Conservation (phyloP, 1,140 invertebrate species). For the Magallana gigas region DNA sequence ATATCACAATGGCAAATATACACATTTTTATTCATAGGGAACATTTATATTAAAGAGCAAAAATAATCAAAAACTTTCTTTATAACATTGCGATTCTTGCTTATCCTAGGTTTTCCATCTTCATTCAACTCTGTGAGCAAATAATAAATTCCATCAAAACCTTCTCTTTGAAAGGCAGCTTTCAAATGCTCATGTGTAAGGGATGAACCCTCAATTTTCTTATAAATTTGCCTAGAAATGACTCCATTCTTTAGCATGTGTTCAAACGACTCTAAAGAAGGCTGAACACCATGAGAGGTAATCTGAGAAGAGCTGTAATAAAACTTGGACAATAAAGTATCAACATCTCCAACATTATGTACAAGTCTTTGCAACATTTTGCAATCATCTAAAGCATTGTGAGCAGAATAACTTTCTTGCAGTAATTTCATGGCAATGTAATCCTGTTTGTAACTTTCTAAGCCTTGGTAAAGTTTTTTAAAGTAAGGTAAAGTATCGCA, state of each 20-base stretch:
- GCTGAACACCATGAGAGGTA: not conserved
- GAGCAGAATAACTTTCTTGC: constrained; percentile 17
- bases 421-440: constrained; percentile 10
- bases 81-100: too few relatives aligned
- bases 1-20: too few relatives aligned
- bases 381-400: constrained; percentile 37
- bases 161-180: not conserved
- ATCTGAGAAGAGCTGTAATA: not conserved
- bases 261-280: not conserved
- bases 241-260: not conserved
- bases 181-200: not conserved
- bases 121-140: not conserved
- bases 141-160: not conserved
- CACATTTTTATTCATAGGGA: too few relatives aligned
- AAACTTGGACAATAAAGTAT: not conserved
- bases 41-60: too few relatives aligned
- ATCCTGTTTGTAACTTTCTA: constrained; percentile 46
- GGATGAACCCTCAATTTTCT: not conserved
- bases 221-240: not conserved
- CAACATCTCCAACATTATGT: not conserved
- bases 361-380: not conserved
- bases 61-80: too few relatives aligned
- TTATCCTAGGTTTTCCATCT: too few relatives aligned
- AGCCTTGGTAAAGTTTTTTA: constrained; percentile 33
- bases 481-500: constrained; percentile 41